Evolutionary conservation across 2,113 vertebrate species (phyloP).

Genomic region (Recurvirostra avosetta): DNA sequence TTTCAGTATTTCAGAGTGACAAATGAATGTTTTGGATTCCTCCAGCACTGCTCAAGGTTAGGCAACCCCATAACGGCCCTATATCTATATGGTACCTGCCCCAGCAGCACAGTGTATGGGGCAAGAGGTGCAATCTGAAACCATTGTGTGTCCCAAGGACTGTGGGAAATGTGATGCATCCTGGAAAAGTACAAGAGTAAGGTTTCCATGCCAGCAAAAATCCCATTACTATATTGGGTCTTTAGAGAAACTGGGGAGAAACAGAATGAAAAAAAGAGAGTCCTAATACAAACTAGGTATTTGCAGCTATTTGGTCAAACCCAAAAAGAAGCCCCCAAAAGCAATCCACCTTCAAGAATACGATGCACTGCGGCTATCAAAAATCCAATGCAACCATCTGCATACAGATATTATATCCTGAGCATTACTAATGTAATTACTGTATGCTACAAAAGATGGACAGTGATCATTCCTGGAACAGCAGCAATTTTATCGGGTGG

Average conservation of each 20-base stretch:
- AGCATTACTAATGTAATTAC: not conserved
- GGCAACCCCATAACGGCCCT: accelerated
- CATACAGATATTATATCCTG: not conserved
- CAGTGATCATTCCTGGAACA: not conserved
- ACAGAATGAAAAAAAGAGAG: too few species aligned
- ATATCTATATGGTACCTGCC: accelerated
- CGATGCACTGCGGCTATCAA: not conserved
- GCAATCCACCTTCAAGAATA: not conserved
- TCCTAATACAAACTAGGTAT: not conserved
- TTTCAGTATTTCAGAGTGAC: not conserved
- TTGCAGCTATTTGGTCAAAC: not conserved
- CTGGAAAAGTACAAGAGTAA: not conserved
- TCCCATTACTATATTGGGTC: not conserved
- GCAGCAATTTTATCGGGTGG: not conserved
- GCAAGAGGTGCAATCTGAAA: not conserved
- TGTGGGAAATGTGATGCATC: accelerated
- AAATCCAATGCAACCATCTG: not conserved
- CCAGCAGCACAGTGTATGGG: not conserved
- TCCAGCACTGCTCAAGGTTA: not conserved
- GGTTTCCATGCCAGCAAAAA: not conserved
- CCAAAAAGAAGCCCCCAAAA: not conserved
- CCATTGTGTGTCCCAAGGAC: not conserved
- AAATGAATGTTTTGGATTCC: not conserved
- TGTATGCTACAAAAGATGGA: not conserved
- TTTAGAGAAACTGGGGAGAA: not conserved